A percentile compares a stretch with the other conserved stretches of the same genome.
Evolutionary conservation across 1,140 invertebrate genomes (phyloP).

Genomic region (Streblospio benedicti): DNA sequence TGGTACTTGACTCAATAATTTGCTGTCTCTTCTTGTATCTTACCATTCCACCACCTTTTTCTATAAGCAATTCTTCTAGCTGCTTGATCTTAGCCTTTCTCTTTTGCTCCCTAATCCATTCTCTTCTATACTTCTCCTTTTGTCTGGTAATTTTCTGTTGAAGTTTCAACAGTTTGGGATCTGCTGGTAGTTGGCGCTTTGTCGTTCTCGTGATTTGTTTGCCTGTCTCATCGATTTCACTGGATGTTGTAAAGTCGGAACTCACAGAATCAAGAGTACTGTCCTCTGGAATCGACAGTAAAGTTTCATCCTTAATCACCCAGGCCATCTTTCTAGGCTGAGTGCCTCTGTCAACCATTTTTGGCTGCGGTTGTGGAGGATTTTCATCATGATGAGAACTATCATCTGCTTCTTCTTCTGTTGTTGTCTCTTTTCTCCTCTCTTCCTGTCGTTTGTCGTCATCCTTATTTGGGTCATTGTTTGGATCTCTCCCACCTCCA

Average conservation of each 20-base stretch:
- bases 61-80: constrained; percentile 22
- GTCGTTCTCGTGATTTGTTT: background rate
- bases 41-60: background rate
- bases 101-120: constrained; percentile 15
- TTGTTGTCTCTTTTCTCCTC: too few relatives aligned
- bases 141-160: constrained; percentile 17
- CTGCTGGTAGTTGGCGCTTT: constrained; percentile 11
- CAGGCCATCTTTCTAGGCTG: constrained; percentile 13
- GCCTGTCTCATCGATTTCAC: constrained; percentile 7
- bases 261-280: constrained; percentile 16
- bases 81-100: constrained; percentile 35
- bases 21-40: too few relatives aligned
- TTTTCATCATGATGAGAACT: too few relatives aligned
- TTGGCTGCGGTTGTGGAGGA: constrained; percentile 26
- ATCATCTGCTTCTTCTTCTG: too few relatives aligned
- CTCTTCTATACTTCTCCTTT: constrained; percentile 13
- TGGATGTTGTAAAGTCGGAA: constrained; percentile 13
- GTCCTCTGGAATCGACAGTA: constrained; percentile 27
- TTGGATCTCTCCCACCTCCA: too few relatives aligned
- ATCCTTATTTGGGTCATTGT: too few relatives aligned
- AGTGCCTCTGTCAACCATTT: constrained; percentile 13
- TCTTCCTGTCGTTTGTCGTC: too few relatives aligned
- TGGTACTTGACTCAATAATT: too few relatives aligned
- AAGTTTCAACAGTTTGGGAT: constrained; percentile 15
- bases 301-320: constrained; percentile 3